phyloP scores from a whole-genome alignment of 1,140 invertebrate genomes.

The Zaprionus inermis region DNA sequence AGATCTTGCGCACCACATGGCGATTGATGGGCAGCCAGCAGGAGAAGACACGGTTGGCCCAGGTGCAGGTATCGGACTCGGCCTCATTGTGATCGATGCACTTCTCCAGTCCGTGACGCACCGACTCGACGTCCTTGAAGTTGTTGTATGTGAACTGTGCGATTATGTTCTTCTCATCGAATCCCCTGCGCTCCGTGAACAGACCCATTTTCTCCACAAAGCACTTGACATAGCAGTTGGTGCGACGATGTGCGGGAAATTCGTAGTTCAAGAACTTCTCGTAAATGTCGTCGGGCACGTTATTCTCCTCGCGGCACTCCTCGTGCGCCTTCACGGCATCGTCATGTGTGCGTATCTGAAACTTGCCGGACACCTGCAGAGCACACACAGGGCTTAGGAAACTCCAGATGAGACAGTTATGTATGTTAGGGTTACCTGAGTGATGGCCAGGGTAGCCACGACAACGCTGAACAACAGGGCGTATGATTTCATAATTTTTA shows the following conservation, averaged over 20 bases:
- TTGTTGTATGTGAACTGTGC: slow-evolving; percentile 64
- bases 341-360: slow-evolving; percentile 58
- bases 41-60: slow-evolving; percentile 77
- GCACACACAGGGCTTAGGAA: background rate
- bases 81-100: slow-evolving; percentile 80
- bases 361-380: slow-evolving; percentile 64
- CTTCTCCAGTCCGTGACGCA: slow-evolving; percentile 77
- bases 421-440: slow-evolving; percentile 51
- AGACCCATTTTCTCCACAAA: slow-evolving; percentile 76
- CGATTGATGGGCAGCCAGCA: slow-evolving; percentile 81
- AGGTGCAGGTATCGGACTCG: slow-evolving; percentile 72
- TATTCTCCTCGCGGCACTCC: slow-evolving; percentile 65
- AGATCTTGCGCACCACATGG: slow-evolving; percentile 69
- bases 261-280: slow-evolving; percentile 74
- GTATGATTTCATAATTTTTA: slow-evolving; percentile 60
- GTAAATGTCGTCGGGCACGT: slow-evolving; percentile 75
- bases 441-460: slow-evolving; percentile 37
- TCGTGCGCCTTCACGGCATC: slow-evolving; percentile 70
- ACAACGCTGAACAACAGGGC: slow-evolving; percentile 48
- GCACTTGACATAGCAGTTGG: slow-evolving; percentile 76
- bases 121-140: slow-evolving; percentile 46
- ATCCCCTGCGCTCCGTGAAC: slow-evolving; percentile 68
- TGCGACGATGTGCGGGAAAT: slow-evolving; percentile 70
- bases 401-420: slow-evolving; percentile 20
- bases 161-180: slow-evolving; percentile 64